phyloP scores from a whole-genome alignment of 2,888 invertebrate genomes.

The Dusona sp. region DNA sequence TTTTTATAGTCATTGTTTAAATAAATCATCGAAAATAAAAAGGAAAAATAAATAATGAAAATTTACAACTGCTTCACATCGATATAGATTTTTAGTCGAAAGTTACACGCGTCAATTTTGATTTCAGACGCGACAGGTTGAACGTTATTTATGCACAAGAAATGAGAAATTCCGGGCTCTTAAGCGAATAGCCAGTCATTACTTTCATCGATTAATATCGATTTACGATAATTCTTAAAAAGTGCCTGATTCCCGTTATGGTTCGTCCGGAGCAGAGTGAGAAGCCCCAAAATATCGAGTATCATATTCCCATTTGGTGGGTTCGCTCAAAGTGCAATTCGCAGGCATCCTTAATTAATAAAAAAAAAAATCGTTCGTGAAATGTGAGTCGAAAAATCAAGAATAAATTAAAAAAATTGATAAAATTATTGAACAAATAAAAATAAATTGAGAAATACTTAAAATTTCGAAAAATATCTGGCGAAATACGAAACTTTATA shows the following conservation, averaged over 20 bases:
- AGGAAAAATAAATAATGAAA: neutral
- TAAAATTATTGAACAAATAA: neutral
- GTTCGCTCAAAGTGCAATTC: conserved; percentile 35
- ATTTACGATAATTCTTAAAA: conserved; percentile 47
- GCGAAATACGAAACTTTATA: neutral
- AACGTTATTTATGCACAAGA: conserved; percentile 3
- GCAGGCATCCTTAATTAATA: neutral
- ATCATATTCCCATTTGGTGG: conserved; percentile 14
- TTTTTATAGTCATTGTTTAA: no score
- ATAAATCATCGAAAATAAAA: no score
- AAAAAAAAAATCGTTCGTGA: neutral
- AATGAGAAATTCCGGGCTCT: conserved; percentile 27
- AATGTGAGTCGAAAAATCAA: neutral
- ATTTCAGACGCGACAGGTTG: neutral
- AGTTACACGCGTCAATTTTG: neutral
- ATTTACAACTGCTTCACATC: no score
- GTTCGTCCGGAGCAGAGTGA: neutral
- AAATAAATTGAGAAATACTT: neutral
- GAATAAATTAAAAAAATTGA: neutral
- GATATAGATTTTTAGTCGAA: neutral
- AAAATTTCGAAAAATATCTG: neutral
- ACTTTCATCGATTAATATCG: conserved; percentile 54
- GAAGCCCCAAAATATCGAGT: conserved; percentile 25
- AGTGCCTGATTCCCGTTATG: conserved; percentile 16
- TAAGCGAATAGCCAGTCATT: conserved; percentile 26